Base-by-base conservation (phyloP, 1,140 invertebrate species). In the Polypedilum pembai region DNA sequence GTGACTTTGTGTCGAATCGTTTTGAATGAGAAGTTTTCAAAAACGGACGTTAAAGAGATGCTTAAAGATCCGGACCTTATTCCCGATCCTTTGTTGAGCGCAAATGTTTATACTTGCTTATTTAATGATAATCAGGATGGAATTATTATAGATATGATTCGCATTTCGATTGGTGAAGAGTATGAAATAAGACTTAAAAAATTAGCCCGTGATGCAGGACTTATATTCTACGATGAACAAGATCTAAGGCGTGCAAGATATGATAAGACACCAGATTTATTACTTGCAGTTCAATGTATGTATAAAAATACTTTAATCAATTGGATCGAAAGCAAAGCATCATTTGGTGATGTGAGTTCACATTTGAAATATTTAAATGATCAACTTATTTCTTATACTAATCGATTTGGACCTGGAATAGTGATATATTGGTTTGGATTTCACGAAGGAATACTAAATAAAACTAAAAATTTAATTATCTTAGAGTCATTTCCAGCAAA, bases 351-450 rank as follows among this genome's bases (percentile, higher is more conserved):
- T 84, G 85, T 88, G 75, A 87, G 90, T 76, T 88, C 89, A 75
- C 95, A 98, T 83, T 86, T 88, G 66, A 87, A 85, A n/a, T 95
- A 96, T 82, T 85, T 94, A 21, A 91, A 90, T 79, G 90, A 94
- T 79, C 95, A 98, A 81, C 90, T 92, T 77, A 86, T 89, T 76
- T 93, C 92, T 80, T 98, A 98, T 80, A 94, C 91, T 90, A 98
- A 97, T 83, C 88, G 93, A 78, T 98, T 96, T 88, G 96, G 96
- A 3, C 89, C 94, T 15, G 95, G 95, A 3, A 85, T 97, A 74
- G 93, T 98, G 3, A 96, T 98, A 77, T 98, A 98, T 81, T 98
- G 95, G 95, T 95, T 96, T 86, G 95, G 94, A 20, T 96, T 90
- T 81, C 83, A 96, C 15, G 92, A 94, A 75, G 88, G 87, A 56